phyloP scores from a whole-genome alignment of 30 jellyfish, hydroid and myxozoan genomes.

The Cassiopea xamachana region DNA sequence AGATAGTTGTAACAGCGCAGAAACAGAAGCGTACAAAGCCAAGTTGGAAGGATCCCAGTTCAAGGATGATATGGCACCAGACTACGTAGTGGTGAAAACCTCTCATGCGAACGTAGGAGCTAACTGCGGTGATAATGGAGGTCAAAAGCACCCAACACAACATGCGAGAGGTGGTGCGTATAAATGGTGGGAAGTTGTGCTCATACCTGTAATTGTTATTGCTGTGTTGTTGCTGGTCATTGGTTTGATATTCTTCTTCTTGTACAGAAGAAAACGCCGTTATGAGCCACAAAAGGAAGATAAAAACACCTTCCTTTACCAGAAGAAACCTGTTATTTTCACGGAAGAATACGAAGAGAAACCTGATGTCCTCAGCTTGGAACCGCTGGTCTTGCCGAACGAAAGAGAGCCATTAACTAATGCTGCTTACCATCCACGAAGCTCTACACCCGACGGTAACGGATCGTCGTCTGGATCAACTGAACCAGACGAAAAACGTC shows the following conservation, averaged over 20 bases:
- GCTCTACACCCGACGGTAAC: slow-evolving; percentile 87
- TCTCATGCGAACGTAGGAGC: slow-evolving; percentile 22
- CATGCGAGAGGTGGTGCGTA: slow-evolving; percentile 35
- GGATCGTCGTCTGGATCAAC: slow-evolving; percentile 90
- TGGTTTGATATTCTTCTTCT: slow-evolving; percentile 81
- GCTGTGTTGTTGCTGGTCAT: slow-evolving; percentile 82
- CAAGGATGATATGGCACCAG: slow-evolving; percentile 68
- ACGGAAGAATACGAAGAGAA: slow-evolving; percentile 94
- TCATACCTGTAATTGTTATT: slow-evolving; percentile 89
- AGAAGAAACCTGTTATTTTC: slow-evolving; percentile 94
- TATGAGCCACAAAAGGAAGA: slow-evolving; percentile 89
- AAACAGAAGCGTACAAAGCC: slow-evolving; percentile 69
- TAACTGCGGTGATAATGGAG: slow-evolving; percentile 38
- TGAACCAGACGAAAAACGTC: slow-evolving; percentile 88
- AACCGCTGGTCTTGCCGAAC: slow-evolving; percentile 90
- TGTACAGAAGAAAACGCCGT: slow-evolving; percentile 80
- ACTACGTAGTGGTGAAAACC: slow-evolving; percentile 45
- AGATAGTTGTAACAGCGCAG: slow-evolving; percentile 74
- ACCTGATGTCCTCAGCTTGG: slow-evolving; percentile 82
- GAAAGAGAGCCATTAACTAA: slow-evolving; percentile 82
- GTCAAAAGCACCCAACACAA: slow-evolving; percentile 4
- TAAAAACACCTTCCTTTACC: slow-evolving; percentile 69
- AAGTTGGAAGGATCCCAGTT: slow-evolving; percentile 61
- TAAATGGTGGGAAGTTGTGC: slow-evolving; percentile 84
- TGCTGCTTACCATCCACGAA: slow-evolving; percentile 85